These are phyloP conservation scores for Sisyra nigra DNA, from an alignment of 2,888 invertebrate species.

Conservation along the genomic window DNA sequence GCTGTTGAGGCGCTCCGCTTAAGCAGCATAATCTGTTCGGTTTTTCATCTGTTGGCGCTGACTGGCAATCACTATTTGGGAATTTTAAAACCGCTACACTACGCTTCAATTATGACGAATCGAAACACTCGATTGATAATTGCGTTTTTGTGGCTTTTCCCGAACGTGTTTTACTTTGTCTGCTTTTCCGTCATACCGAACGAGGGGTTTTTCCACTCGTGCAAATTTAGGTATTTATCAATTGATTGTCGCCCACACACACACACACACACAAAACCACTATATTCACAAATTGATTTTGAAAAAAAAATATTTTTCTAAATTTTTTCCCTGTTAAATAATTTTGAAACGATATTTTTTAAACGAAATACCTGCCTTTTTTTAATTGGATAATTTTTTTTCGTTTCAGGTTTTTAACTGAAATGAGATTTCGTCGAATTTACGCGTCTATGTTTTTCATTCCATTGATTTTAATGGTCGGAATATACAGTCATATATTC, in stretches of 20 bases:
- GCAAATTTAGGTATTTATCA: conserved; percentile 11
- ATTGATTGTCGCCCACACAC: neutral
- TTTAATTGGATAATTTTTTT: too few species aligned
- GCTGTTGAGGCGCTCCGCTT: conserved; percentile 32
- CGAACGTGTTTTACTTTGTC: conserved; percentile 30
- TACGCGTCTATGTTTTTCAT: conserved; percentile 36
- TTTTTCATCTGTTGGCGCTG: conserved; percentile 41
- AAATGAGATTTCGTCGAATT: conserved; percentile 29
- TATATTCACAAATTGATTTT: too few species aligned
- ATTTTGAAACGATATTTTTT: too few species aligned
- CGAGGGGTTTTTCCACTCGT: conserved; percentile 25
- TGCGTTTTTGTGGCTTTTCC: conserved; percentile 37
- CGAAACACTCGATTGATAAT: conserved; percentile 31
- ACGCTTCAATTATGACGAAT: conserved; percentile 32
- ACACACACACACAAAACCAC: too few species aligned
- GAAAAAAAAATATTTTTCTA: too few species aligned
- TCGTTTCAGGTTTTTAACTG: conserved; percentile 24
- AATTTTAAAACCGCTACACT: conserved; percentile 37
- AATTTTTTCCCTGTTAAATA: too few species aligned
- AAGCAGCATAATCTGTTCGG: conserved; percentile 42
- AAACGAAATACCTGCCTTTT: too few species aligned
- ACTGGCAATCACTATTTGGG: conserved; percentile 52
- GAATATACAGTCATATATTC: conserved; percentile 42
- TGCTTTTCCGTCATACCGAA: conserved; percentile 32
- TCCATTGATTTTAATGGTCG: conserved; percentile 37